These are phyloP conservation scores for Hyppa rectilinea DNA, from an alignment of 2,888 invertebrate genomes.

Conservation along the genomic window DNA sequence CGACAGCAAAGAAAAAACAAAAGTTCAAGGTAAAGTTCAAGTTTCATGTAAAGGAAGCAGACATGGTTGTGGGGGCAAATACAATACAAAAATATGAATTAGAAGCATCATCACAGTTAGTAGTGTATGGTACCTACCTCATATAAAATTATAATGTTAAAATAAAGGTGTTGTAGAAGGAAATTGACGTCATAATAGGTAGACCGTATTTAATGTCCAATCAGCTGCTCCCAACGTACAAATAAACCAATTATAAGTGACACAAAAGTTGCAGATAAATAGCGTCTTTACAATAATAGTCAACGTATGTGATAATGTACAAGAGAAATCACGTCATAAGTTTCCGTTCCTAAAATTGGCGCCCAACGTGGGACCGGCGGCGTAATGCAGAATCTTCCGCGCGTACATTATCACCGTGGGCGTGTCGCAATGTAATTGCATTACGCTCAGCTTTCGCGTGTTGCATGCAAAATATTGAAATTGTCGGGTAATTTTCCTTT, in stretches of 20 bases:
- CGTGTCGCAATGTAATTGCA: conserved; percentile 73
- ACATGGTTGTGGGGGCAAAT: not conserved
- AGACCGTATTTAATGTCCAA: too few species aligned
- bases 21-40: too few species aligned
- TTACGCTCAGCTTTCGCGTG: conserved; percentile 70
- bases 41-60: not conserved
- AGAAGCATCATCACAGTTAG: not conserved
- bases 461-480: conserved; percentile 77
- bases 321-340: not conserved
- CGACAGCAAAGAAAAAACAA: too few species aligned
- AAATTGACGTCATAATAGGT: not conserved
- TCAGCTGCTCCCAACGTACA: too few species aligned
- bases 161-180: not conserved
- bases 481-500: conserved; percentile 70
- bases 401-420: conserved; percentile 62
- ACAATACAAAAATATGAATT: not conserved
- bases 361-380: conserved; percentile 43
- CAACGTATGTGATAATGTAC: not conserved
- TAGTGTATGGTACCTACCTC: too few species aligned
- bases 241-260: not conserved
- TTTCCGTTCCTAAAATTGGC: conserved; percentile 43
- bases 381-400: conserved; percentile 61
- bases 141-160: not conserved
- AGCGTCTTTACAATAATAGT: not conserved
- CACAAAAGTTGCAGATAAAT: not conserved